Conservation (phyloP, 2,888 invertebrate genomes). For the Osmoderma eremita region DNA sequence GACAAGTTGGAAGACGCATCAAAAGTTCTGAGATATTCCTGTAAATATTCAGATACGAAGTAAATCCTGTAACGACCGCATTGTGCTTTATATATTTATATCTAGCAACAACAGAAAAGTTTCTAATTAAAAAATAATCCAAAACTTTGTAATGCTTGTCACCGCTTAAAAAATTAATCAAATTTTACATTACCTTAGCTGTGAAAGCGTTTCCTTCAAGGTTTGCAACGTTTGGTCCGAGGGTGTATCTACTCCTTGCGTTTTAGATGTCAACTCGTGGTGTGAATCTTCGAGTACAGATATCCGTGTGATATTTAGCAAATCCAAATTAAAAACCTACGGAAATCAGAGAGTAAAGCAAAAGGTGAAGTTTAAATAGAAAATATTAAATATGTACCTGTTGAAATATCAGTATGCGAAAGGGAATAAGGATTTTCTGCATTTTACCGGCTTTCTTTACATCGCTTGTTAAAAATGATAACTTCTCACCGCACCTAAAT, state of each 20-base stretch:
- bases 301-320: slow-evolving; percentile 34
- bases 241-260: slow-evolving; percentile 52
- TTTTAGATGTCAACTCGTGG: slow-evolving; percentile 51
- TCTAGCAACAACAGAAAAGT: background rate
- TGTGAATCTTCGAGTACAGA: slow-evolving; percentile 26
- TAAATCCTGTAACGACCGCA: slow-evolving; percentile 55
- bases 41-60: slow-evolving; percentile 59
- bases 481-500: slow-evolving; percentile 6
- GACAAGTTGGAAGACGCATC: slow-evolving; percentile 60
- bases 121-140: too few species aligned
- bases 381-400: slow-evolving; percentile 57
- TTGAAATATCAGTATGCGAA: slow-evolving; percentile 60
- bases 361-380: background rate
- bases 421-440: slow-evolving; percentile 50
- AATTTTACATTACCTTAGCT: slow-evolving; percentile 57
- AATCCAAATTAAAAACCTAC: slow-evolving; percentile 41
- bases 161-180: too few species aligned
- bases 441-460: slow-evolving; percentile 21
- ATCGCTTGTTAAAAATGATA: slow-evolving; percentile 12
- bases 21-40: slow-evolving; percentile 61
- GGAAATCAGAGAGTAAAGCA: background rate
- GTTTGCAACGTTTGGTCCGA: slow-evolving; percentile 55
- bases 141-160: background rate
- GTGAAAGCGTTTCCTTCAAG: slow-evolving; percentile 58
- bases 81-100: background rate